Percentiles rank a stretch among this genome's conserved stretches.
phyloP scores from a whole-genome alignment of 37 sponge, comb jelly and placozoan species.

The Bolinopsis microptera region DNA sequence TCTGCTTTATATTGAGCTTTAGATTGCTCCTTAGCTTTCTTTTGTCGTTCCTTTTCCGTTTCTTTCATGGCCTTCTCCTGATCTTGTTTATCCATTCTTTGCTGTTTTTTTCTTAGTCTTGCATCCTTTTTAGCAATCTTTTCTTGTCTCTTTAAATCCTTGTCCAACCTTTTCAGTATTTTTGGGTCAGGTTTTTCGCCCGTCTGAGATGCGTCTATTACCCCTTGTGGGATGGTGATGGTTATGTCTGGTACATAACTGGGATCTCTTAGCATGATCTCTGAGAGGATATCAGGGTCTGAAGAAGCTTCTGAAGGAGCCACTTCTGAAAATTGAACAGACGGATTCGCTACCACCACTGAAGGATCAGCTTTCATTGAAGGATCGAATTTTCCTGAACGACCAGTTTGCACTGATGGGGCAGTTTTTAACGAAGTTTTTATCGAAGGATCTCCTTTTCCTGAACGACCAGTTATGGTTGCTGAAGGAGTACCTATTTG shows the following conservation, averaged over 20 bases:
- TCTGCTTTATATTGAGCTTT: neutral
- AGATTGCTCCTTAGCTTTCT: neutral
- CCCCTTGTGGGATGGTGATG: neutral
- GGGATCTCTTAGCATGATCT: neutral
- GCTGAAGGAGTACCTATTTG: neutral
- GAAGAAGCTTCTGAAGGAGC: neutral
- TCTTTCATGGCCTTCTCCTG: neutral
- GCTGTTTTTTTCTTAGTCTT: neutral
- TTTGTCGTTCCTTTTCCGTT: neutral
- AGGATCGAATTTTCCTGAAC: neutral
- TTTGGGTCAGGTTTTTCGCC: neutral
- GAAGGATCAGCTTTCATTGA: neutral
- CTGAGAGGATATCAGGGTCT: neutral
- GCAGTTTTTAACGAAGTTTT: too few species aligned
- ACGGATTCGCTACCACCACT: neutral
- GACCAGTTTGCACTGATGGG: neutral
- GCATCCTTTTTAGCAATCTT: neutral
- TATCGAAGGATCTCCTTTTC: neutral
- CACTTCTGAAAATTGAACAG: neutral
- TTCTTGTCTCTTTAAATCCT: conserved; percentile 30
- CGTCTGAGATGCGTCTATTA: neutral
- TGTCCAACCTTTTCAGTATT: neutral
- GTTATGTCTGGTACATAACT: neutral
- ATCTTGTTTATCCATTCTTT: neutral
- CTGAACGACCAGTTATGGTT: neutral